Evolutionary conservation across 1,140 invertebrate species (phyloP).

Genomic region (Drosophila nannoptera): DNA sequence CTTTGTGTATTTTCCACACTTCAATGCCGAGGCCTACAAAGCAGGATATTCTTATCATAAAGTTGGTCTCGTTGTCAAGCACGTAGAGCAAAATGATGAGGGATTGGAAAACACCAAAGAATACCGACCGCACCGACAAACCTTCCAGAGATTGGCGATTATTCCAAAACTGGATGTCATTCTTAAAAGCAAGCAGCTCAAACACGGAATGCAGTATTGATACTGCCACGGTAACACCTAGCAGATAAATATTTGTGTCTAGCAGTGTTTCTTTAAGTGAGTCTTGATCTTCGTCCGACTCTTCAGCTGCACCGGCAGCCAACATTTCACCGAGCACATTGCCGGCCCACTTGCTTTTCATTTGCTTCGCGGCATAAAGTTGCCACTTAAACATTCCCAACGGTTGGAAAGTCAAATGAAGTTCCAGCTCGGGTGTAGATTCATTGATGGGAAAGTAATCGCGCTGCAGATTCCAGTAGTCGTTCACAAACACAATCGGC

Average conservation of each 20-base stretch:
- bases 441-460: conserved; percentile 98
- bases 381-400: conserved; percentile 98
- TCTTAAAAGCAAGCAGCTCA: conserved; percentile 99
- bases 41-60: conserved; percentile 94
- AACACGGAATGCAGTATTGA: conserved; percentile 98
- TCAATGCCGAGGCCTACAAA: conserved; percentile 97
- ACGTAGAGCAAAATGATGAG: conserved; percentile 97
- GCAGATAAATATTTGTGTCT: conserved; percentile 97
- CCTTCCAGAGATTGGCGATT: conserved; percentile 98
- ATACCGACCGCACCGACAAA: conserved; percentile 98
- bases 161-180: conserved; percentile 99
- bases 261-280: conserved; percentile 97
- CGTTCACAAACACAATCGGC: conserved; percentile 97
- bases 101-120: conserved; percentile 99
- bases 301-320: conserved; percentile 61
- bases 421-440: conserved; percentile 85
- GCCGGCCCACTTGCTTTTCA: conserved; percentile 88
- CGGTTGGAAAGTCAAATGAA: conserved; percentile 94
- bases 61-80: conserved; percentile 98
- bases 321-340: conserved; percentile 81
- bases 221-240: conserved; percentile 94
- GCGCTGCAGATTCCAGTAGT: conserved; percentile 98
- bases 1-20: conserved; percentile 99
- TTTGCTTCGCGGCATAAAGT: conserved; percentile 96
- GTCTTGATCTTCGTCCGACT: conserved; percentile 94